Evolutionary conservation across 2,888 invertebrate species (phyloP), one percentile per base, ranked within the genome.

Genomic region (Parelbella ahira): DNA sequence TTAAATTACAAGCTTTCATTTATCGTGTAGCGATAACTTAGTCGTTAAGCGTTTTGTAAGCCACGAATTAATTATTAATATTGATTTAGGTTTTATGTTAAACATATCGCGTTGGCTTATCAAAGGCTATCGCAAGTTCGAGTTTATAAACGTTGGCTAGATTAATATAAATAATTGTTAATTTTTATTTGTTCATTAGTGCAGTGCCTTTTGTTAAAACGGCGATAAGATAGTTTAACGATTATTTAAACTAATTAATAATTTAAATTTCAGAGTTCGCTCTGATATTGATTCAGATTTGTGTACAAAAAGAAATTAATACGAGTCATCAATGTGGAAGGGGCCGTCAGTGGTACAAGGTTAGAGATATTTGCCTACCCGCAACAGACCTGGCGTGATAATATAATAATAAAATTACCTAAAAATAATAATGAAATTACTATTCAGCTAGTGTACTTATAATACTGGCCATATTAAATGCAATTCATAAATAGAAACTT

Each of bases 41-140:
- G 25, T 38, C 19, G 46, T 13, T 25, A 30, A 12, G 19, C 12
- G 25, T 37, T 44, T 24, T 18, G 9, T 13, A 18, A 20, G 25
- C 18, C 23, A 28, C 25, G 29, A 10, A 39, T 20, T 44, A 47
- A 36, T 47, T 29, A 36, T 15, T 7, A 23, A 47, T 21, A 29
- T 45, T 49, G 32, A 33, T 33, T 37, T 27, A 37, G n/a, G 37
- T 33, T 45, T 48, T 37, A 38, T 34, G 37, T 43, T 30, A 33
- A 27, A 37, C 44, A 45, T 49, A 52, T 44, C 47, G 44, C 28
- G 44, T 33, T 32, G 30, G 23, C 43, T 60, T 63, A 61, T 63
- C 60, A 52, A 62, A 68, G 74, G 77, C 64, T 74, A 78, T 76
- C 75, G 64, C 20, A 32, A 25, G 30, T 28, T 65, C 61, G 71